Evolutionary conservation across 2,113 vertebrate genomes (phyloP), one percentile per base, ranked within the genome.

Genomic region (Bucco capensis): DNA sequence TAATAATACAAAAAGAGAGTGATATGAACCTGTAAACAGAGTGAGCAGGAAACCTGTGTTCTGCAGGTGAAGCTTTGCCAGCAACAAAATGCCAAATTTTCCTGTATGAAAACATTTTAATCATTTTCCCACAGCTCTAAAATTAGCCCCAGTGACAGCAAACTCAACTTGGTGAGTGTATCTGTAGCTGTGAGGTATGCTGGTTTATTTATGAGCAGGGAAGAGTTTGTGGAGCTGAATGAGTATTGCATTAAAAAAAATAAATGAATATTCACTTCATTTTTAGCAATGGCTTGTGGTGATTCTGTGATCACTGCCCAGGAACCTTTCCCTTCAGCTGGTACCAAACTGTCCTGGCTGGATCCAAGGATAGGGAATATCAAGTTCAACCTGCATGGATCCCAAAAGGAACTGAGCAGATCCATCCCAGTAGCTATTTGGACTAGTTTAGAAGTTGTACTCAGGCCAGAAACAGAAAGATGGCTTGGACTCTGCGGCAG

Each of bases 201-300:
- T 96, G 95, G 82, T 92, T 96, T 96, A 94, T 96, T 96, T 96
- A 96, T 96, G 89, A 96, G 90, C 54, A 82, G 92, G 87, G 90
- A 96, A 96, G 94, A 93, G 92, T 95, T 96, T 94, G 92, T 84
- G 84, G 66, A 93, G 58, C 84, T 90, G 90, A 96, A 94, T 92
- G 77, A 92, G n/a, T 87, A 87, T 37, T 79, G 62, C 62, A 90
- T 73, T 90, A 84, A 85, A 88, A 87, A 53, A 53, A 14, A 8
- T 8, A 9, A 89, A 95, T 89, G 73, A 94, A 95, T 94, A 94
- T 89, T 94, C 93, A 75, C 88, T 93, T 81, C 77, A 72, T 42
- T 65, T 93, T 90, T 88, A 81, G 92, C 78, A 95, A 86, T 75
- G 49, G 8, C 28, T 66, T 88, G 69, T 51, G 72, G n/a, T 84